Evolutionary conservation across 2,888 invertebrate genomes (phyloP).

Genomic region (Pomacea canaliculata): DNA sequence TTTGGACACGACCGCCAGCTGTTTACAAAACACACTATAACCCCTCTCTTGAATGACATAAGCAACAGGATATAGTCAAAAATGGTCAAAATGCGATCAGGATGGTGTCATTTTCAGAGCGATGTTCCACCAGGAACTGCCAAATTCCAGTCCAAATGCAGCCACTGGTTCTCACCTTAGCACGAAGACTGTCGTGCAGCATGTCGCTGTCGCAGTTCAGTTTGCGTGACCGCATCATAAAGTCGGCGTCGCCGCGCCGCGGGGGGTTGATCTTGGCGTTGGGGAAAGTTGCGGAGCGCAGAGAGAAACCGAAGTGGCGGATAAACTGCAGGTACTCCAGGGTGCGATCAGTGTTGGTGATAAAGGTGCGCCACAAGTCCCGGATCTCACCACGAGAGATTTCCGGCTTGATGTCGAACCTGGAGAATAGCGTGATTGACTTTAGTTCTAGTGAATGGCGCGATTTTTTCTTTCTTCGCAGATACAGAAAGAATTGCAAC

Average conservation of each 20-base stretch:
- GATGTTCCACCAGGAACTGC: no score
- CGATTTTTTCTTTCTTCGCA: constrained; percentile 56
- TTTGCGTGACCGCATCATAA: constrained; percentile 66
- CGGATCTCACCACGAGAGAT: constrained; percentile 67
- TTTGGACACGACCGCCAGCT: no score
- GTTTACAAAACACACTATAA: no score
- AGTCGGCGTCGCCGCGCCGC: constrained; percentile 66
- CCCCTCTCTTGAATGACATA: no score
- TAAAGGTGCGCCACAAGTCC: constrained; percentile 68
- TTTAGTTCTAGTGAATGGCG: no score
- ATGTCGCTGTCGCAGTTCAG: constrained; percentile 68
- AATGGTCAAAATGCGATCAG: no score
- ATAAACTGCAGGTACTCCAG: constrained; percentile 67
- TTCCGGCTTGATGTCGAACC: constrained; percentile 58
- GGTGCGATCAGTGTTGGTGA: constrained; percentile 66
- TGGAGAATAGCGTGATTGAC: constrained; percentile 15
- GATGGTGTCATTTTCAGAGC: no score
- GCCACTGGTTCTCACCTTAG: constrained; percentile 56
- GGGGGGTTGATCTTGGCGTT: constrained; percentile 68
- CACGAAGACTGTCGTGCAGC: constrained; percentile 65
- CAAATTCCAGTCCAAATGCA: no score
- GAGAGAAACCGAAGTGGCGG: constrained; percentile 68
- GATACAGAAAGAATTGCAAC: constrained; percentile 12
- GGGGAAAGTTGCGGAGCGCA: constrained; percentile 66
- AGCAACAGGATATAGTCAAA: no score